Base-by-base conservation (phyloP, 2,797 vertebrate genomes). In the Alcedo quadribrachys region DNA sequence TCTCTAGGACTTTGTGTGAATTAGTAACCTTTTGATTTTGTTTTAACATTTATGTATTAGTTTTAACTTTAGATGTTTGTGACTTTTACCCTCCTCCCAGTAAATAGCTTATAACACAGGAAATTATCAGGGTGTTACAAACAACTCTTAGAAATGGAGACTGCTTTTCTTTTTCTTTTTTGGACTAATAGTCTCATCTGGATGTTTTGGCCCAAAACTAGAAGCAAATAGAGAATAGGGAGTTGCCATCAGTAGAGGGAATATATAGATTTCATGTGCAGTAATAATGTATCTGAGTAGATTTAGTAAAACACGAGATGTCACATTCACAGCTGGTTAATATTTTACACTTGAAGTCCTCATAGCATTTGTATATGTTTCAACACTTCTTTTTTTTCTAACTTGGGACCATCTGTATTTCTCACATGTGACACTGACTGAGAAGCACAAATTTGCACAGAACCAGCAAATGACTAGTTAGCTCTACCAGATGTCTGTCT, bases 1-100 rank as follows among this genome's bases (percentile, higher is more conserved):
- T 97, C 97, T 97, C 94, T 22, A 91, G 93, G 80, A 93, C 96
- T 97, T 97, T 93, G 73, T 95, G 94, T 60, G 91, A 97, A 94
- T 96, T 97, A 96, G 95, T 75, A 96, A 91, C 80, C 93, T 96
- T 96, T 94, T 76, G 87, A 94, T 95, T 97, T 92, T 94, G 85
- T 93, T 95, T 95, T 85, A 87, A 95, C 85, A 50, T 92, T 95
- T 93, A 94, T 57, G 60, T 92, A 81, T 96, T 97, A 94, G 96
- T 97, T 98, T 96, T 96, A 95, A 95, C 85, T 88, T 73, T 83
- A 70, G 55, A 90, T 95, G 79, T 95, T 97, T 81, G 71, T 65
- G 82, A 86, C 75, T 92, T 92, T 55, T 61, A 81, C 79, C 71
- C 17, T 92, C 43, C 80, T 65, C 71, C 85, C 85, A 77, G 82